phyloP scores from a whole-genome alignment of 2,113 vertebrate species.

The Prunella fulvescens region DNA sequence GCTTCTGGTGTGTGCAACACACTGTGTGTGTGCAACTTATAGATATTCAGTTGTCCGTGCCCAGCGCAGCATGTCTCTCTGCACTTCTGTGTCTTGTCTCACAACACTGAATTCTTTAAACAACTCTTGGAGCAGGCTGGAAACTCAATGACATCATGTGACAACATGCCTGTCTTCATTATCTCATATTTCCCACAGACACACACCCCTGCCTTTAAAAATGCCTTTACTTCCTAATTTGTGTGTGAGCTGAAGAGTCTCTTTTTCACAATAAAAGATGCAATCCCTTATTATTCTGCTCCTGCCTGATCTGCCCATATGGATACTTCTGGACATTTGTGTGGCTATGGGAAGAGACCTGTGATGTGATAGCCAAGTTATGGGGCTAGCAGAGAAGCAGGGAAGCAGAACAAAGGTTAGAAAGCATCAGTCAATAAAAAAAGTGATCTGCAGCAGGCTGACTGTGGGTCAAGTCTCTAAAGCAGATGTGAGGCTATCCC shows the following conservation, averaged over 20 bases:
- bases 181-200: neutral
- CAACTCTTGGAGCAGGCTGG: neutral
- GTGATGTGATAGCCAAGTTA: neutral
- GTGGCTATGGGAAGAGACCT: neutral
- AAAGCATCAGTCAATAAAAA: neutral
- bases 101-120: neutral
- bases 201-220: neutral
- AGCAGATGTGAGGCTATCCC: neutral
- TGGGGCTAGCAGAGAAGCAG: neutral
- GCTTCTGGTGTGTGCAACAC: neutral
- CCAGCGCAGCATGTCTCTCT: neutral
- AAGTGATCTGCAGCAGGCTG: neutral
- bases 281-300: neutral
- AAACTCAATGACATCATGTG: neutral
- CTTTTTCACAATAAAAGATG: neutral
- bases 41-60: neutral
- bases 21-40: neutral
- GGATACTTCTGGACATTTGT: neutral
- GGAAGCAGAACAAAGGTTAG: neutral
- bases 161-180: neutral
- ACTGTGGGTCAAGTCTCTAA: neutral
- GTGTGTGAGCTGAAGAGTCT: neutral
- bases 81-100: accelerated
- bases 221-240: neutral
- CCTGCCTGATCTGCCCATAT: neutral